Base-by-base conservation (phyloP, 2,888 invertebrate species). In the Diadegma fenestrale region DNA sequence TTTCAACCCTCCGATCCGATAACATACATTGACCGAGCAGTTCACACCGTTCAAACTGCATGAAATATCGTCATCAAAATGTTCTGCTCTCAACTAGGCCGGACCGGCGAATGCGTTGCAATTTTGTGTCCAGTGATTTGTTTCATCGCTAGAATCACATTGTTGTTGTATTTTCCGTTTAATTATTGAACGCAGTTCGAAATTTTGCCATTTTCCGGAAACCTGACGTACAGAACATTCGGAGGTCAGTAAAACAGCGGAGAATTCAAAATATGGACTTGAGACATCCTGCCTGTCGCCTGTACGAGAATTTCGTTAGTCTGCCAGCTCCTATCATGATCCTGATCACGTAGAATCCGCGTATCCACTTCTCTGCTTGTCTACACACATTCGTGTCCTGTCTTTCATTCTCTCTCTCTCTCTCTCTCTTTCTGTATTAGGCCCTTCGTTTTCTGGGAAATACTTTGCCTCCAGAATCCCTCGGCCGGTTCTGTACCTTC, bases 311-410 rank as follows among this genome's bases (percentile, higher is more conserved):
- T 78, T 71, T 89, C 89, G 89, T 91, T 90, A 90, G 89, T 91
- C 89, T 89, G 89, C 64, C 63, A 63, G 45, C 22, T 58, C 86
- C 87, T 90, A 92, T 91, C 91, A 88, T 86, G 80, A 90, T 88
- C 85, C 90, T 88, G 89, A 92, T 91, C 92, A 90, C 91, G 91
- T 90, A 91, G 82, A 85, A 83, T 19, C 45, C 88, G 63, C 88
- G 63, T 89, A 87, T 89, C 87, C 89, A 86, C 87, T 89, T 90
- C 73, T 83, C 80, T 71, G 86, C 85, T 45, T 48, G 33, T 66
- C 43, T 19, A 6, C 10, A 37, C 37, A 10, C 37, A 37, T 37
- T 37, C 8, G 37, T 0, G 37, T 37, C 37, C 10, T 37, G 8
- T 37, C 8, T 10, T 0, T 37, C 37, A 1, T 10, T 33, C 33